Conservation (phyloP, 2,797 vertebrate genomes). For the Lutjanus argentimaculatus region DNA sequence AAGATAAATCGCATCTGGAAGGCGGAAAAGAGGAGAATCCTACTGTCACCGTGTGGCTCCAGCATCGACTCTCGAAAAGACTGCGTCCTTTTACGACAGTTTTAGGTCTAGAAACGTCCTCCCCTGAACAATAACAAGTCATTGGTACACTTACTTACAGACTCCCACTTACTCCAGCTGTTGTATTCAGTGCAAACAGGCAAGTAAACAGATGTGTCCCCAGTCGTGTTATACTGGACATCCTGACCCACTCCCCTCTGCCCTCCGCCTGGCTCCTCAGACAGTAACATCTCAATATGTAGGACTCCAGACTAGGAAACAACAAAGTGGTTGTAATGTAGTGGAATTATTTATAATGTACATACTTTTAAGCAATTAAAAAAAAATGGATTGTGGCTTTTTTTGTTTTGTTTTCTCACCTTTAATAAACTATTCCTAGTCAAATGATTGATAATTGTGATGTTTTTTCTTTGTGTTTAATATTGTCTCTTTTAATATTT, state of each 20-base stretch:
- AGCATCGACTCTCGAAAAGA: constrained; percentile 8
- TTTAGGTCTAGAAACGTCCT: constrained; percentile 52
- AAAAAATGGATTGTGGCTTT: constrained; percentile 82
- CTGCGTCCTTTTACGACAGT: constrained; percentile 25
- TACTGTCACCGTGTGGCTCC: background rate
- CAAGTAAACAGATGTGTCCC: constrained; percentile 40
- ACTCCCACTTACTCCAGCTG: constrained; percentile 32
- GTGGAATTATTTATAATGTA: constrained; percentile 89
- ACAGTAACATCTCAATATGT: constrained; percentile 70
- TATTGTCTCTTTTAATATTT: background rate
- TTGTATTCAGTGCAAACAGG: constrained; percentile 56
- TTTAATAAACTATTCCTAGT: constrained; percentile 89
- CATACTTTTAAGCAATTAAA: constrained; percentile 85
- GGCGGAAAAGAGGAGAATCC: background rate
- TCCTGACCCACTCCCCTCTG: constrained; percentile 24
- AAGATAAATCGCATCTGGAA: background rate
- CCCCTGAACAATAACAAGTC: constrained; percentile 39
- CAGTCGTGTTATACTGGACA: constrained; percentile 42
- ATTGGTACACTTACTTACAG: constrained; percentile 20
- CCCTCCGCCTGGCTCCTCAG: constrained; percentile 42
- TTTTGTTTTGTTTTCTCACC: constrained; percentile 84
- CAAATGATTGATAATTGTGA: constrained; percentile 67
- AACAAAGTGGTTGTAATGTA: constrained; percentile 79
- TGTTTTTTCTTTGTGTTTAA: background rate
- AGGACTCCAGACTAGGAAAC: constrained; percentile 73